Base-by-base conservation (phyloP, 1,140 invertebrate genomes). In the Elysia chlorotica region DNA sequence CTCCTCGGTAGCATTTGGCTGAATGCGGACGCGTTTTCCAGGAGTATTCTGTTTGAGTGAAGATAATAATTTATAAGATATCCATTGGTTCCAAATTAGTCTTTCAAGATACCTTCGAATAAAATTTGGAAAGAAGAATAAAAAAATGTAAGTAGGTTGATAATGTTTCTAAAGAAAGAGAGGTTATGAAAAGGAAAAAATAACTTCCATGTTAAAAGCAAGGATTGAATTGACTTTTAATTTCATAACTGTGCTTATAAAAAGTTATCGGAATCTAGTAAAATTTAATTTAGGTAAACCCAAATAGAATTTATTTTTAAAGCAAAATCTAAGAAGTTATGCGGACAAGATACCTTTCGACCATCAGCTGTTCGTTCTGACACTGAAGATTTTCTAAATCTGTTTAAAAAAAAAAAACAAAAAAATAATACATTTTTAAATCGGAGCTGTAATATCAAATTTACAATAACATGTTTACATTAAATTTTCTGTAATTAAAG, bases 311-410 rank as follows among this genome's bases (percentile, higher is more conserved):
- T 19, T 14, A 59, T 10, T 28, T 14, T 14, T 59, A 25, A 59
- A 59, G 10, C 23, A 59, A 10, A 28, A n/a, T 59, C 28, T 6
- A 25, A 14, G 6, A n/a, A 59, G 56, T 59, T 59, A 59, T 59
- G 25, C 10, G 28, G 28, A 25, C 19, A 25, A 59, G 19, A n/a
- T 6, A 59, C 28, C 6, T 6, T 59, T 59, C 19, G 19, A 19
- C 28, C 28, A 14, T 14, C 28, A 14, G 10, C 56, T 14, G 19
- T 25, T 10, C 6, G 10, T 10, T 59, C 56, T 59, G 56, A 59
- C 28, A 59, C 19, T 59, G 56, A 59, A n/a, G 56, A 59, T 28
- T 59, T 59, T 14, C 25, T 59, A 59, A 59, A 59, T 28, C 56
- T 59, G 23, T 59, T 14, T 10, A 14, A 59, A 59, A n/a, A 14